These are phyloP conservation scores for Platycheirus albimanus DNA, from an alignment of 2,888 invertebrate species.

Conservation along the genomic window DNA sequence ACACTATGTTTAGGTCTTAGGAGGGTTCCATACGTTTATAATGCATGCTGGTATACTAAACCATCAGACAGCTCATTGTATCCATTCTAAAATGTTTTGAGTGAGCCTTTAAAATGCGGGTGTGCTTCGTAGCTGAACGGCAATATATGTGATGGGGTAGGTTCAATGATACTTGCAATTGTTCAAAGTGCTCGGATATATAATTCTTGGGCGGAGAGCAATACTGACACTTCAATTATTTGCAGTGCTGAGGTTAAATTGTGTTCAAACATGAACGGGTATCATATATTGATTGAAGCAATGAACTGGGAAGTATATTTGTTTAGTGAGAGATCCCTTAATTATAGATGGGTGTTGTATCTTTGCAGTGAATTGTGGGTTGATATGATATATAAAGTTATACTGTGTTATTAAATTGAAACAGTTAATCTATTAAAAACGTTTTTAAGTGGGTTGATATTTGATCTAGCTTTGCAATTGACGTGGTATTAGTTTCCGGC, in stretches of 20 bases:
- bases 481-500: too few species aligned
- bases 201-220: slow-evolving; percentile 21
- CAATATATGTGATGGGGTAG: slow-evolving; percentile 2
- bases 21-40: slow-evolving; percentile 34
- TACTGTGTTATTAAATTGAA: slow-evolving; percentile 1
- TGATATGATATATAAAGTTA: neutral
- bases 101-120: slow-evolving; percentile 62
- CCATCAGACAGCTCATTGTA: slow-evolving; percentile 14
- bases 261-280: slow-evolving; percentile 51
- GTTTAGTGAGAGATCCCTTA: slow-evolving; percentile 30
- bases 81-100: neutral
- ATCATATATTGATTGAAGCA: slow-evolving; percentile 41
- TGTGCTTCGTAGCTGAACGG: neutral
- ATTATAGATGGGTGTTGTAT: slow-evolving; percentile 22
- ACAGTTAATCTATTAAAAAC: neutral
- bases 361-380: neutral
- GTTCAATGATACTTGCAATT: slow-evolving; percentile 49
- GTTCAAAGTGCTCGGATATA: slow-evolving; percentile 17
- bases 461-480: too few species aligned
- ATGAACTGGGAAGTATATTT: slow-evolving; percentile 49
- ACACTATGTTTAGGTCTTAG: slow-evolving; percentile 28
- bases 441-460: neutral
- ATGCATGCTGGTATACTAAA: slow-evolving; percentile 51
- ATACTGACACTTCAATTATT: slow-evolving; percentile 69
- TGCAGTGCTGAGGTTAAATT: slow-evolving; percentile 51